Evolutionary conservation across 2,113 vertebrate genomes (phyloP).

Genomic region (Zosterops hypoxanthus): DNA sequence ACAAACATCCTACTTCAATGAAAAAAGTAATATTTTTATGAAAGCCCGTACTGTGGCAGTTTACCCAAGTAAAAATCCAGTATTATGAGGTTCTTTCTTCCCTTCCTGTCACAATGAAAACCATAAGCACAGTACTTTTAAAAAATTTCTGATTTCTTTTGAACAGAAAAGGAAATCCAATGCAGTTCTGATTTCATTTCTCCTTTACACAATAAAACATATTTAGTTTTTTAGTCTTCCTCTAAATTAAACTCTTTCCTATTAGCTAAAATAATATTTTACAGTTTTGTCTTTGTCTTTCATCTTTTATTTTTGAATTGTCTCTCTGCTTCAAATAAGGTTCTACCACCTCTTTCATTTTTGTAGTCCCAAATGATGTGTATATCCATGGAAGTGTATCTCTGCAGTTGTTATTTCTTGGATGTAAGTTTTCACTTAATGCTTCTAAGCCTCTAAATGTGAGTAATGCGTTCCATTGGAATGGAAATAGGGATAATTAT

Average conservation of each 20-base stretch:
- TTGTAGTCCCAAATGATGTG: not conserved
- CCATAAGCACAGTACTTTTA: not conserved
- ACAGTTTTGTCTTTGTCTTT: not conserved
- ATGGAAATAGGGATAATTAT: slow-evolving; percentile 16
- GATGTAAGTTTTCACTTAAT: not conserved
- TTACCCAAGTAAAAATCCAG: not conserved
- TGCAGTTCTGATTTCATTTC: not conserved
- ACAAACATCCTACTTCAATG: not conserved
- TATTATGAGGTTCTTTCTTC: not conserved
- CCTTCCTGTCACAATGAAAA: not conserved
- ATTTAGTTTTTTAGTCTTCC: not conserved
- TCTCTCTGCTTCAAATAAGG: not conserved
- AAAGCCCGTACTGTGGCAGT: fast-evolving
- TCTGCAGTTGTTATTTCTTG: not conserved
- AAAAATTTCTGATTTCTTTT: not conserved
- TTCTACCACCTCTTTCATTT: not conserved
- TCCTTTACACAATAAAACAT: not conserved
- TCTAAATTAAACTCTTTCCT: not conserved
- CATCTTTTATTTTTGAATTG: not conserved
- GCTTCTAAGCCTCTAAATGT: not conserved
- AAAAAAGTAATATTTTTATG: not conserved
- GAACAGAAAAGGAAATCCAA: not conserved
- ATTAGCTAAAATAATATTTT: not conserved
- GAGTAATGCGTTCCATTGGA: not conserved
- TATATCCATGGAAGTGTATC: not conserved